phyloP scores from a whole-genome alignment of 2,888 invertebrate species.

The Thecophora atra region DNA sequence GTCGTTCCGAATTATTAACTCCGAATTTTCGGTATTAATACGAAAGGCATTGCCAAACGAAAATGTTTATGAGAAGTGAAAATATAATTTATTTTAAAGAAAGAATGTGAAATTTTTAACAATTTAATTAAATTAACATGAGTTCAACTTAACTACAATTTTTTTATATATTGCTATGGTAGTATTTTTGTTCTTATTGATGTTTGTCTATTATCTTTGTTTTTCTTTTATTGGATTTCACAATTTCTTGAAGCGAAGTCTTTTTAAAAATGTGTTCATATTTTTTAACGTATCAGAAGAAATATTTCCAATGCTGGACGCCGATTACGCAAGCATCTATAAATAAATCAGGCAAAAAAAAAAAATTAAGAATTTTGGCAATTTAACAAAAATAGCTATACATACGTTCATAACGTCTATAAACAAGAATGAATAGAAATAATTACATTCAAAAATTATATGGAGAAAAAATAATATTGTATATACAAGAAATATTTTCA shows the following conservation, averaged over 20 bases:
- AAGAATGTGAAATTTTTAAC: neutral
- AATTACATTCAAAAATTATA: neutral
- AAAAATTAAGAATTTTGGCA: constrained; percentile 14
- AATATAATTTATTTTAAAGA: neutral
- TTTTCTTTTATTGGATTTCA: too few relatives aligned
- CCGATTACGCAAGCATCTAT: constrained; percentile 60
- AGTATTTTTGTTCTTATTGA: too few relatives aligned
- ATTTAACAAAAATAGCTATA: neutral
- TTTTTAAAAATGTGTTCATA: neutral
- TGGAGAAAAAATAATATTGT: neutral
- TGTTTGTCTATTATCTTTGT: too few relatives aligned
- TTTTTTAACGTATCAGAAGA: neutral
- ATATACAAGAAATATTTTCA: too few relatives aligned
- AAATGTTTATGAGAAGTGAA: neutral
- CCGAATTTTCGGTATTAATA: constrained; percentile 8
- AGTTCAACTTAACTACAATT: too few relatives aligned
- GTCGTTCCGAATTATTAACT: neutral
- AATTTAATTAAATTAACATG: neutral
- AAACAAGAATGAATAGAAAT: constrained; percentile 5
- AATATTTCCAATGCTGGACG: constrained; percentile 33
- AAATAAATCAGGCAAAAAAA: constrained; percentile 50
- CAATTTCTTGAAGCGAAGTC: neutral
- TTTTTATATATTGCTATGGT: too few relatives aligned
- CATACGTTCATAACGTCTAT: neutral
- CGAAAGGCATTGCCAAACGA: constrained; percentile 17